Evolutionary conservation across 2,888 invertebrate genomes (phyloP).

Genomic region (Girardia tigrina): DNA sequence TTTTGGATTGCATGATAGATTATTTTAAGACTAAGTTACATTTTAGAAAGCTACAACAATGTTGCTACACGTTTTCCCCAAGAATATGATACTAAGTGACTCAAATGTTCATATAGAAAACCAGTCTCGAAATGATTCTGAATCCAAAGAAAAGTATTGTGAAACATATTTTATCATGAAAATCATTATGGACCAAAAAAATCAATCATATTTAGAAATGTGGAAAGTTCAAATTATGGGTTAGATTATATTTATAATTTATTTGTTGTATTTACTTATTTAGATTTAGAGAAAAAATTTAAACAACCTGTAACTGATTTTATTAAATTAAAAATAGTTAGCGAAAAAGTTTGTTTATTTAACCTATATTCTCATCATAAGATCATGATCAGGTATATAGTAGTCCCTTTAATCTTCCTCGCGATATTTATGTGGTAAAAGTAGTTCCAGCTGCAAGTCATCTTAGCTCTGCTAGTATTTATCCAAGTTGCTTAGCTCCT

Average conservation of each 20-base stretch:
- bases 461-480: constrained; percentile 86
- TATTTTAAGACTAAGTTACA: too few species aligned
- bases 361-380: background rate
- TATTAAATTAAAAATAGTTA: background rate
- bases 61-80: background rate
- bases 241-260: background rate
- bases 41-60: background rate
- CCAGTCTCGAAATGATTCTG: background rate
- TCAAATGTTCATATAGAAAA: background rate
- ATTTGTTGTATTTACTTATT: background rate
- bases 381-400: constrained; percentile 64
- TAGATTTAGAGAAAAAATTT: background rate
- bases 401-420: constrained; percentile 70
- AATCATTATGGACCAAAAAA: background rate
- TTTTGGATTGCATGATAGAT: too few species aligned
- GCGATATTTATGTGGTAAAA: constrained; percentile 77
- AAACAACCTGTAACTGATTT: background rate
- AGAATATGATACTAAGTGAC: background rate
- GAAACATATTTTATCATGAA: background rate
- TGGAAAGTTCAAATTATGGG: constrained; percentile 9
- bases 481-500: constrained; percentile 94
- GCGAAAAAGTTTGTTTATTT: constrained; percentile 1
- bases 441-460: constrained; percentile 90
- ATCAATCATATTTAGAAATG: background rate
- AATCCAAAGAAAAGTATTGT: background rate